Evolutionary conservation across 2,113 vertebrate species (phyloP), one percentile per base, ranked within the genome.

Genomic region (Todiramphus chloris): DNA sequence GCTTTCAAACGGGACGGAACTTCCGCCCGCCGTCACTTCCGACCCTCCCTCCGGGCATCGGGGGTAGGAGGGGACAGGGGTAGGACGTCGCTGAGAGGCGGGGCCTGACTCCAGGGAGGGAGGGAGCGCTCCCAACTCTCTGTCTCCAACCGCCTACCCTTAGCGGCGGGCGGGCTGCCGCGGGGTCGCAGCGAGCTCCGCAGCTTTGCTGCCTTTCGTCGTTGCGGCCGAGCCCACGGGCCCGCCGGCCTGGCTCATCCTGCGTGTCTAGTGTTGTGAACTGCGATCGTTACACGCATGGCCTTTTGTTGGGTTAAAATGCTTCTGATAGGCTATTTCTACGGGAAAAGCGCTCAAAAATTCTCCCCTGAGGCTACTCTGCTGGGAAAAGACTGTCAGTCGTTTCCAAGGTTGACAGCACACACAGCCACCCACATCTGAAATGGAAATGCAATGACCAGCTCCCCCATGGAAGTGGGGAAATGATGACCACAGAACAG

Each of bases 1-100:
- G 30, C 94, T 96, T 98, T 98, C 96, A 95, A 97, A 98, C 79
- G 20, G 84, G 44, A 67, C 93, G 87, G 94, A 96, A 91, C 92
- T 82, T 30, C 96, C 83, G 43, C 43, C 31, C 2, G 16, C 16
- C 92, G 97, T 93, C 83, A 97, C 93, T 97, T 97, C 97, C 98
- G 89, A 7, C 4, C 60, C 72, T 13, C 15, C n/a, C 30, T 13
- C 16, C 2, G 3, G 16, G 11, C 64, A 20, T 19, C 41, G 10
- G 41, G 50, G 50, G 24, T 7, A 9, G 25, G 53, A 16, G 53
- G 46, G 46, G 46, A 46, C 18, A 46, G 19, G 19, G 46, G 46
- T 20, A 19, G 46, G 46, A 46, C 19, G 18, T 10, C 8, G 19
- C 19, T 6, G 46, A 19, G 46, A 17, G 46, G 50, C 50, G 24